Evolutionary conservation across 2,113 vertebrate genomes (phyloP).

Genomic region (Daubentonia madagascariensis): DNA sequence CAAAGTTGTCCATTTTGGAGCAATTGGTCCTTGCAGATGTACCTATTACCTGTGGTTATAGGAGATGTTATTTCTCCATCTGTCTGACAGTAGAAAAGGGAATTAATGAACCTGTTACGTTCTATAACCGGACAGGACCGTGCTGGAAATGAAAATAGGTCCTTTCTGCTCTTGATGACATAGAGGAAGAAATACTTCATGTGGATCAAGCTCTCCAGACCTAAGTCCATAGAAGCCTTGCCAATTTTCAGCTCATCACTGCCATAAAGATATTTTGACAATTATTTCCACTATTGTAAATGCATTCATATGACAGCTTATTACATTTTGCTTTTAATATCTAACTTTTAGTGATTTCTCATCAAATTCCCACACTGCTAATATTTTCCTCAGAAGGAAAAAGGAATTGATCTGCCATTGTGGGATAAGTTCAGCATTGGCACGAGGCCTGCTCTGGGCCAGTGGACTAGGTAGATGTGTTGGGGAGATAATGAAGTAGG

Average conservation of each 20-base stretch:
- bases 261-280: neutral
- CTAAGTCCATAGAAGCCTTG: neutral
- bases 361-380: neutral
- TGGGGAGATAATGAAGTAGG: neutral
- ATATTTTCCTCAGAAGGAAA: neutral
- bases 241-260: neutral
- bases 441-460: neutral
- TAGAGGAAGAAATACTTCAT: neutral
- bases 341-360: neutral
- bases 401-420: neutral
- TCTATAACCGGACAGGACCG: neutral
- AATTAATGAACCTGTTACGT: neutral
- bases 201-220: neutral
- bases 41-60: neutral
- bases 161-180: neutral
- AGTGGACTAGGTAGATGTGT: neutral
- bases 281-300: neutral
- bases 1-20: neutral
- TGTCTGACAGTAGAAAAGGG: neutral
- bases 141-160: neutral
- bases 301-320: neutral
- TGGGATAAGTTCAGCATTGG: neutral
- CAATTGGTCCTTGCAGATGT: neutral
- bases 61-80: constrained; percentile 14
- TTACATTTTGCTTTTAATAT: neutral